A percentile compares a stretch with the other conserved stretches of the same genome.
Conservation (phyloP, 2,888 invertebrate species). For the Endotricha flammealis region DNA sequence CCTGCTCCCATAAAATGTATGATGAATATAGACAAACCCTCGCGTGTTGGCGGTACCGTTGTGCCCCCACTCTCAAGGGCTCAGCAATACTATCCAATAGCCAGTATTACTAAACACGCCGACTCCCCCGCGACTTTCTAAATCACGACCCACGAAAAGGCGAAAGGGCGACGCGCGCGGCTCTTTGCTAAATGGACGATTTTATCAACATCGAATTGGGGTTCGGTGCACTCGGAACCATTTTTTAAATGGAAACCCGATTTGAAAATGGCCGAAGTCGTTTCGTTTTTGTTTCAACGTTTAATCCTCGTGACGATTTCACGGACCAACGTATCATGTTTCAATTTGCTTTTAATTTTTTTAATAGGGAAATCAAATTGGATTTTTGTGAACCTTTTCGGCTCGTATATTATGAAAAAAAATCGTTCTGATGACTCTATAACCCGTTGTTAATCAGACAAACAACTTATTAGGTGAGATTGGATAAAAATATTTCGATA, state of each 20-base stretch:
- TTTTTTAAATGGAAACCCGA: constrained; percentile 63
- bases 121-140: constrained; percentile 29
- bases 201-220: constrained; percentile 56
- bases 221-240: constrained; percentile 70
- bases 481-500: constrained; percentile 32
- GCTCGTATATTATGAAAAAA: constrained; percentile 20
- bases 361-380: constrained; percentile 27
- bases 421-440: constrained; percentile 44
- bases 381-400: constrained; percentile 25
- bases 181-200: constrained; percentile 44
- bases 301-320: constrained; percentile 29
- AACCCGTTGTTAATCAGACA: constrained; percentile 33
- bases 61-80: constrained; percentile 66
- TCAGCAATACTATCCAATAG: constrained; percentile 38
- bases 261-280: constrained; percentile 57
- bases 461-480: constrained; percentile 32
- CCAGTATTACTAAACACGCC: constrained; percentile 44
- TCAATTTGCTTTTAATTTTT: constrained; percentile 33
- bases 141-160: constrained; percentile 28
- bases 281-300: constrained; percentile 25
- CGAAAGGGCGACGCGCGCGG: constrained; percentile 30
- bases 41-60: constrained; percentile 63
- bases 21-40: constrained; percentile 71
- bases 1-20: constrained; percentile 68
- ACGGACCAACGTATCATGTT: constrained; percentile 33